Conservation (phyloP, 2,888 invertebrate genomes). For the Temnothorax rugatulus region DNA sequence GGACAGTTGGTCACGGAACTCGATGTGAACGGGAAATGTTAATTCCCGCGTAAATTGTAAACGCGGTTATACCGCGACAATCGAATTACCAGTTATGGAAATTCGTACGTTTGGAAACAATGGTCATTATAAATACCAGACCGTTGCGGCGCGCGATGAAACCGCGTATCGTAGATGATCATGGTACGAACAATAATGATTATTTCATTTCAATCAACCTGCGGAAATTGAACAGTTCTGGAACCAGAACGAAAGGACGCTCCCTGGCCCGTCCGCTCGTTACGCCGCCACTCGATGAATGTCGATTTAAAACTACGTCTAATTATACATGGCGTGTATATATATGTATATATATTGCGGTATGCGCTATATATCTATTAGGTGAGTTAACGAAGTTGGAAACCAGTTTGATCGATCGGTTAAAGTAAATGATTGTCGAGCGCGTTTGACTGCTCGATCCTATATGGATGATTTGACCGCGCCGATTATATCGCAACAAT, state of each 20-base stretch:
- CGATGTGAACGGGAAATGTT: conserved; percentile 32
- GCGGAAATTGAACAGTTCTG: conserved; percentile 67
- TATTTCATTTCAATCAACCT: conserved; percentile 68
- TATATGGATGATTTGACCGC: conserved; percentile 16
- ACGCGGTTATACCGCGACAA: conserved; percentile 46
- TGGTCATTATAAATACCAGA: conserved; percentile 53
- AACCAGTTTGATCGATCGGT: conserved; percentile 49
- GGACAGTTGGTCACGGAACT: conserved; percentile 13
- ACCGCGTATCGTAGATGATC: conserved; percentile 53
- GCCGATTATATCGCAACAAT: conserved; percentile 32
- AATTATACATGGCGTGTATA: conserved; percentile 21
- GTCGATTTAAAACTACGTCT: conserved; percentile 49
- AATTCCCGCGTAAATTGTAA: conserved; percentile 49
- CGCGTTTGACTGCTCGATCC: conserved; percentile 32
- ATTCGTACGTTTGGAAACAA: conserved; percentile 59
- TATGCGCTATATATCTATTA: conserved; percentile 43
- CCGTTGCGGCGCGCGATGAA: conserved; percentile 32
- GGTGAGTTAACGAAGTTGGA: conserved; percentile 52
- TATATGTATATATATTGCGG: conserved; percentile 1
- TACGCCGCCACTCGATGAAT: conserved; percentile 16
- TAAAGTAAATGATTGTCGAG: conserved; percentile 51
- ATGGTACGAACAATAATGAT: conserved; percentile 67
- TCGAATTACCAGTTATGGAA: conserved; percentile 70
- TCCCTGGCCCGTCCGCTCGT: conserved; percentile 19
- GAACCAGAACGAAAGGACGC: conserved; percentile 23